Evolutionary conservation across 64 coral and sea anemone genomes (phyloP).

Genomic region (Actinia equina): DNA sequence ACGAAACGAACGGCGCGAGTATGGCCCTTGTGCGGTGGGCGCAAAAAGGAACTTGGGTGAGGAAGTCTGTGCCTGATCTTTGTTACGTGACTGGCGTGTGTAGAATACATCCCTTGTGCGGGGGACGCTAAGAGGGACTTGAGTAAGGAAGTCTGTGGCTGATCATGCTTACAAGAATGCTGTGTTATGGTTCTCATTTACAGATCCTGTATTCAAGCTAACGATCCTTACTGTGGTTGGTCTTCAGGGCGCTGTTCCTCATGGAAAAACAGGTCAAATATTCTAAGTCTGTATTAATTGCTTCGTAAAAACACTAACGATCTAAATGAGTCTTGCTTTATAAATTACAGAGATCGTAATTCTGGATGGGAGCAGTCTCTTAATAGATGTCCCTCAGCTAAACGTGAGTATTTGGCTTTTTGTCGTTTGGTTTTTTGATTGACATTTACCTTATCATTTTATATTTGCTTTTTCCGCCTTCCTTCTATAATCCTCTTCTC

Average conservation of each 20-base stretch:
- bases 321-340: neutral
- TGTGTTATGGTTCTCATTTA: neutral
- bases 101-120: no score
- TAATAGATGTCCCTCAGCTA: neutral
- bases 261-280: conserved; percentile 8
- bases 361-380: conserved; percentile 15
- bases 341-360: neutral
- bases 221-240: conserved; percentile 64
- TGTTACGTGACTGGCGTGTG: neutral
- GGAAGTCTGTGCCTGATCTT: neutral
- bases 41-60: neutral
- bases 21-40: no score
- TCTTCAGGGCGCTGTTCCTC: conserved; percentile 15
- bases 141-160: neutral
- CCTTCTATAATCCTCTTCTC: neutral
- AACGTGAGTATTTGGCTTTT: conserved; percentile 2
- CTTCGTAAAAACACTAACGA: neutral
- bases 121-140: no score
- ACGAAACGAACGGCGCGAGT: no score
- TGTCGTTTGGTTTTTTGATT: neutral
- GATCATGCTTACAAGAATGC: neutral
- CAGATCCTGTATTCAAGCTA: conserved; percentile 41
- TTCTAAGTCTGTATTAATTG: neutral
- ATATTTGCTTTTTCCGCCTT: neutral
- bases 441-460: neutral